Evolutionary conservation across 2,888 invertebrate genomes (phyloP).

Genomic region (Dasypolia templi): DNA sequence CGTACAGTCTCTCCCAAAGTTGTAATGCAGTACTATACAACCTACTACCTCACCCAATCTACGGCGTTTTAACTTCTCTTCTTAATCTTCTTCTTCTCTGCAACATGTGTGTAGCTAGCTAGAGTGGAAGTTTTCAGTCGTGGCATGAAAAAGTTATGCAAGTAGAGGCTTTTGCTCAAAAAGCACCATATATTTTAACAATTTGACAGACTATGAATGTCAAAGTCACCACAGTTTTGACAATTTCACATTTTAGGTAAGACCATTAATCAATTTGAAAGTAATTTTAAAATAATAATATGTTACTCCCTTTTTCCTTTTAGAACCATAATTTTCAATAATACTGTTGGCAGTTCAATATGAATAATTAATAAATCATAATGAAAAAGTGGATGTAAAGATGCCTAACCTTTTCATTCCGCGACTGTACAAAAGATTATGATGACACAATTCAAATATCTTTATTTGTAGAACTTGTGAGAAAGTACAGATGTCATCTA

Average conservation of each 20-base stretch:
- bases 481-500: neutral
- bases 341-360: neutral
- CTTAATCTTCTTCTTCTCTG: conserved; percentile 39
- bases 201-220: neutral
- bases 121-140: neutral
- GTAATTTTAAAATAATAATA: too few relatives aligned
- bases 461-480: neutral
- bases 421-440: neutral
- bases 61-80: conserved; percentile 70
- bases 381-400: too few relatives aligned
- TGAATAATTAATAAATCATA: neutral
- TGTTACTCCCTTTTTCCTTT: neutral
- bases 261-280: too few relatives aligned
- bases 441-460: neutral
- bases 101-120: conserved; percentile 39
- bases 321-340: neutral
- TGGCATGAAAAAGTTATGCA: too few relatives aligned
- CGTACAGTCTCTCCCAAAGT: conserved; percentile 97
- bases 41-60: conserved; percentile 98
- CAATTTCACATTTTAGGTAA: too few relatives aligned
- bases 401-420: neutral
- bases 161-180: neutral
- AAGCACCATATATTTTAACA: neutral
- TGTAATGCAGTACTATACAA: conserved; percentile 99
- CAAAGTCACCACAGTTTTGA: too few relatives aligned